Conservation (phyloP, 2,797 vertebrate genomes). For the Onychomys leucogaster region DNA sequence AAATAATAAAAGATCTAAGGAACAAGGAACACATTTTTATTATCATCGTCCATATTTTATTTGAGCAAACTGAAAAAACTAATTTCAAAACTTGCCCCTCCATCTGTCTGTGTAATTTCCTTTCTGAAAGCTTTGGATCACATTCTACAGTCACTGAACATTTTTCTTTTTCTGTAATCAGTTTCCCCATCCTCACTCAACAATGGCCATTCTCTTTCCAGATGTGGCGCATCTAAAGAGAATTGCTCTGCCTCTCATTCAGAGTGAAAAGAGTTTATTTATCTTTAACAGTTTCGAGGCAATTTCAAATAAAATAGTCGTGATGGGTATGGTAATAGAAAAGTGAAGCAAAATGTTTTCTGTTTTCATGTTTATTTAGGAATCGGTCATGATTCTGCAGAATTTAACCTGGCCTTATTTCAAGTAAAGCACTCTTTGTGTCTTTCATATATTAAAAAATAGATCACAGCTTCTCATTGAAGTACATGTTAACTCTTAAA, state of each 20-base stretch:
- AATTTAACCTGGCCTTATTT: constrained; percentile 48
- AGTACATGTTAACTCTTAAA: constrained; percentile 26
- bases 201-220: constrained; percentile 71
- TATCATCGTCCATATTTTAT: constrained; percentile 36
- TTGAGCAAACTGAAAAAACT: not conserved
- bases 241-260: constrained; percentile 54
- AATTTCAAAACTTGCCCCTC: constrained; percentile 37
- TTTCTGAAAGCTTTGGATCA: constrained; percentile 62
- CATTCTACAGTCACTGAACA: constrained; percentile 38
- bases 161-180: constrained; percentile 53
- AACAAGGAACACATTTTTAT: constrained; percentile 43
- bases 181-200: constrained; percentile 54
- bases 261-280: constrained; percentile 56
- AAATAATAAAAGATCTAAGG: constrained; percentile 44
- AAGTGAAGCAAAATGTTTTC: constrained; percentile 63
- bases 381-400: constrained; percentile 41
- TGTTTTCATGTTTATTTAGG: constrained; percentile 47
- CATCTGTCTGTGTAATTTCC: constrained; percentile 41
- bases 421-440: constrained; percentile 2
- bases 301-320: constrained; percentile 64
- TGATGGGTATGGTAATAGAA: constrained; percentile 38
- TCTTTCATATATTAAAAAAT: constrained; percentile 41
- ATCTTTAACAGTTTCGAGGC: constrained; percentile 60
- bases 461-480: not conserved
- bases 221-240: constrained; percentile 65